Base-by-base conservation (phyloP, 2,113 vertebrate genomes). In the Nestor notabilis region DNA sequence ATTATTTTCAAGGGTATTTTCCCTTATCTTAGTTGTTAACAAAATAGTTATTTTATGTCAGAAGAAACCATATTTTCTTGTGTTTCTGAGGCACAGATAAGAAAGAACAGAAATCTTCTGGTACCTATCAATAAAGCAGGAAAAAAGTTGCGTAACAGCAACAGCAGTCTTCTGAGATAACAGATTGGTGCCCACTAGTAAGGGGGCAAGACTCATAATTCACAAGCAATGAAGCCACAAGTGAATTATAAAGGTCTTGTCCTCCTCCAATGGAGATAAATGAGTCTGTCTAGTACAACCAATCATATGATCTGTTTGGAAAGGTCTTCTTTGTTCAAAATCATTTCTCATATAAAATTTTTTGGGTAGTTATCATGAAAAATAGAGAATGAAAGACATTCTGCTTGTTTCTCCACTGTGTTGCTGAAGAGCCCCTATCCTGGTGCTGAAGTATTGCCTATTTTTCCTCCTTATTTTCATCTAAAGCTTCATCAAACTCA, bases 181-280 rank as follows among this genome's bases (percentile, higher is more conserved):
- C 66, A 83, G 82, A 83, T 84, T 85, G 58, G 39, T 88, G 35
- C 43, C 76, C 60, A 74, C n/a, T 58, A 71, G 66, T 37, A 88
- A 92, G 41, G 46, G 82, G 44, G 61, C 56, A 55, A 96, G 50
- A 10, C n/a, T 79, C 60, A 82, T 94, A 95, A 96, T 83, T 97
- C 95, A 96, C 84, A 77, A 80, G 58, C 92, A 93, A 68, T 90
- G 90, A 83, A 96, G 87, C 71, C 93, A 88, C 93, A 94, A 95
- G 79, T 90, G 90, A 96, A 93, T 96, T 96, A 95, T 70, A 96
- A 94, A 93, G 87, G 90, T 80, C 71, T 95, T 43, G 8, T 93
- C 91, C 74, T 80, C 49, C 58, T 94, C 39, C 78, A 83, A 56
- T 80, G 46, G 90, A 96, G 96, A 96, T 63, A 95, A 94, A 96